phyloP scores from a whole-genome alignment of 2,797 vertebrate genomes.

The Botia kubotai region DNA sequence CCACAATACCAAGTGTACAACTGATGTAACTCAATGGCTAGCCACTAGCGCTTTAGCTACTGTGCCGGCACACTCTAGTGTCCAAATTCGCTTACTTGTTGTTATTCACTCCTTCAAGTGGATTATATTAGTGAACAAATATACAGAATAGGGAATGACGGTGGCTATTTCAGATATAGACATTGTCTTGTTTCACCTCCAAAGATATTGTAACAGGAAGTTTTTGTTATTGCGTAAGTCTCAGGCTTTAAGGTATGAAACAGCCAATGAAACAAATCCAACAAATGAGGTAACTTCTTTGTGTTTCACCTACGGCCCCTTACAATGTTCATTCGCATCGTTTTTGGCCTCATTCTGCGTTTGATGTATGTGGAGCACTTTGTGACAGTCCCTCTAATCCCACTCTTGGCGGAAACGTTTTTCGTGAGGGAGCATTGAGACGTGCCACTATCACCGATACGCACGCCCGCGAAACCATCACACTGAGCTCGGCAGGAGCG shows the following conservation, averaged over 20 bases:
- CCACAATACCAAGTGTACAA: too few species aligned
- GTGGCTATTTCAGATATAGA: too few species aligned
- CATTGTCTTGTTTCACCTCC: background rate
- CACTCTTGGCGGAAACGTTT: constrained; percentile 34
- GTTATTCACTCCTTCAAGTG: too few species aligned
- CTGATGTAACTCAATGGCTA: too few species aligned
- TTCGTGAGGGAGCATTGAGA: constrained; percentile 24
- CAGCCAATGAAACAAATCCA: background rate
- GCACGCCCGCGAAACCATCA: constrained; percentile 23
- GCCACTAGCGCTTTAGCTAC: too few species aligned
- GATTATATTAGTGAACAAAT: too few species aligned
- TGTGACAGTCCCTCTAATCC: constrained; percentile 34
- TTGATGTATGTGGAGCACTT: constrained; percentile 10
- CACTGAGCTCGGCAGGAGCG: constrained; percentile 34
- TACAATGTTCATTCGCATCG: background rate
- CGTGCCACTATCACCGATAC: constrained; percentile 12
- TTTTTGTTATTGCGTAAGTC: background rate
- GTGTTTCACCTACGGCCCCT: background rate
- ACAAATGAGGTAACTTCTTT: background rate
- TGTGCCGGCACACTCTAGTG: too few species aligned
- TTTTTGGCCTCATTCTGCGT: background rate
- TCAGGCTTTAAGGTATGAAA: background rate
- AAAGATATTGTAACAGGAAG: background rate
- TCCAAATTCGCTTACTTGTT: too few species aligned
- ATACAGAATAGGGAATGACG: too few species aligned